Evolutionary conservation across 2,797 vertebrate species (phyloP).

Genomic region (Siniperca obscura): DNA sequence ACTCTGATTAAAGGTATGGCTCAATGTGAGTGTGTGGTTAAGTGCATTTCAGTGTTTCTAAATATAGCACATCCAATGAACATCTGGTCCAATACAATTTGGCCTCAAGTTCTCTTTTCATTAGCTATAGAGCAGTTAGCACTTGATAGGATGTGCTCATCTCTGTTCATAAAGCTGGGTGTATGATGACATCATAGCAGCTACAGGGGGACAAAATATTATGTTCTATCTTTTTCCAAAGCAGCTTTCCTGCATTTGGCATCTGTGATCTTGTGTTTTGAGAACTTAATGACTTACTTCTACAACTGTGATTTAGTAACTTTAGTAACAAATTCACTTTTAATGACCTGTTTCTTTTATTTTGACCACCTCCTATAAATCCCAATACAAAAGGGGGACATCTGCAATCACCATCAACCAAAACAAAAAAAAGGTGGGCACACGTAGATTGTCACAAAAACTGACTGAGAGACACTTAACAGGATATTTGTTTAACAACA

Average conservation of each 20-base stretch:
- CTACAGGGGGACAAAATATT: conserved; percentile 13
- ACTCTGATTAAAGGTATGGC: conserved; percentile 67
- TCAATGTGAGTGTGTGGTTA: conserved; percentile 9
- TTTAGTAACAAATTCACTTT: neutral
- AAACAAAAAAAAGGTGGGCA: neutral
- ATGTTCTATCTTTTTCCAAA: conserved; percentile 26
- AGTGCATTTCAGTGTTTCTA: conserved; percentile 41
- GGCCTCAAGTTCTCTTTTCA: conserved; percentile 76
- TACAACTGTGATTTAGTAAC: neutral
- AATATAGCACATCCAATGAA: conserved; percentile 63
- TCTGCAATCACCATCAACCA: too few species aligned
- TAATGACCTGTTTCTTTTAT: neutral
- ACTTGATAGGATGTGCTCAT: conserved; percentile 77
- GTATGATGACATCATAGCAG: conserved; percentile 57
- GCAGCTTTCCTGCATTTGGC: neutral
- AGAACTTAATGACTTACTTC: neutral
- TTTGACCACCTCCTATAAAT: neutral
- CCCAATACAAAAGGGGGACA: neutral
- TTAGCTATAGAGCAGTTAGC: conserved; percentile 79
- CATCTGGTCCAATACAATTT: conserved; percentile 80
- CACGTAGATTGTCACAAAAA: conserved; percentile 18
- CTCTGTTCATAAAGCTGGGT: conserved; percentile 70
- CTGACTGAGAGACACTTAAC: conserved; percentile 22
- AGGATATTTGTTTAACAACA: conserved; percentile 53
- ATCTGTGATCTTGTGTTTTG: neutral